Evolutionary conservation across 2,113 vertebrate genomes (phyloP).

Genomic region (Pseudorhombus dupliciocellatus): DNA sequence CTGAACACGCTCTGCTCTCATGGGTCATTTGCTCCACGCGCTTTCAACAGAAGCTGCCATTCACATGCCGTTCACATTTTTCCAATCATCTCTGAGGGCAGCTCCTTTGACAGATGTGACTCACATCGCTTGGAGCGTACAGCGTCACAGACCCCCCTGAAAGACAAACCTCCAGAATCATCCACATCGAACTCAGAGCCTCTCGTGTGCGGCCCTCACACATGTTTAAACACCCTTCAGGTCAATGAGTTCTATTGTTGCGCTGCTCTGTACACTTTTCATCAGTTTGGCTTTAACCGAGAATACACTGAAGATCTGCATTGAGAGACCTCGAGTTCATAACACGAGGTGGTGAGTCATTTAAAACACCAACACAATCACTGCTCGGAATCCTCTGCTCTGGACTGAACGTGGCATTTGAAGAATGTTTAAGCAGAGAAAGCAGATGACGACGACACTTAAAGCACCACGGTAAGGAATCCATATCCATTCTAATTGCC

Average conservation of each 20-base stretch:
- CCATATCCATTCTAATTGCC: constrained; percentile 59
- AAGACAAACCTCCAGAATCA: neutral
- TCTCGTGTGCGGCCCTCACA: neutral
- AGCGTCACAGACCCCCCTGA: too few relatives aligned
- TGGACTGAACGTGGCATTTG: constrained; percentile 20
- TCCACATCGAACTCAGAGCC: neutral
- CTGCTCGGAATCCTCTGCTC: constrained; percentile 1
- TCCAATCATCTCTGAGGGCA: neutral
- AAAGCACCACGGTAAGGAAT: constrained; percentile 37
- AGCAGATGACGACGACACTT: constrained; percentile 32
- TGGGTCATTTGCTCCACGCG: neutral
- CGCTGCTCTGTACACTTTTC: neutral
- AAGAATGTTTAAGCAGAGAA: constrained; percentile 25
- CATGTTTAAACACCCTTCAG: neutral
- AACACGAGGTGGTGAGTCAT: neutral
- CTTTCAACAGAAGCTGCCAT: neutral
- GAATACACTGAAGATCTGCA: neutral
- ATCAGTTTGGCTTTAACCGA: neutral
- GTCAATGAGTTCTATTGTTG: neutral
- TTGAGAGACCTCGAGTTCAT: neutral
- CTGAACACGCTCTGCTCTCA: too few relatives aligned
- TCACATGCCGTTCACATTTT: neutral
- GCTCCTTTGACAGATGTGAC: too few relatives aligned
- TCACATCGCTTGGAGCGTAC: too few relatives aligned
- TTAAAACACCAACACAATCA: constrained; percentile 16